These are phyloP conservation scores for Unio pictorum DNA, from an alignment of 2,888 invertebrate genomes.

Conservation along the genomic window DNA sequence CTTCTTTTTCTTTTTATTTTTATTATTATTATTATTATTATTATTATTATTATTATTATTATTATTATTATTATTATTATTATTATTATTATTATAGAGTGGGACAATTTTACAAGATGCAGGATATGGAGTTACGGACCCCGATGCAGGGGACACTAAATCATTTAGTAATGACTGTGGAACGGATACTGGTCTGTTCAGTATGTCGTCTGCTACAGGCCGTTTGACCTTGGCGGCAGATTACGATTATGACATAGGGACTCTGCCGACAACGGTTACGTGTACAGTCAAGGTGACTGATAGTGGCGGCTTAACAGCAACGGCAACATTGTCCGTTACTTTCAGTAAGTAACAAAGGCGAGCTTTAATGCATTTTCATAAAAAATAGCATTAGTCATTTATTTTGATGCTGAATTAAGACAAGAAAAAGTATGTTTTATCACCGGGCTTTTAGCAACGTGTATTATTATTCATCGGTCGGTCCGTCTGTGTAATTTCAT, in stretches of 20 bases:
- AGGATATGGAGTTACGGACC: conserved; percentile 15
- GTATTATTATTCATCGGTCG: too few relatives aligned
- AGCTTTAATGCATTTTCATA: too few relatives aligned
- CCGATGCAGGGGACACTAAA: conserved; percentile 17
- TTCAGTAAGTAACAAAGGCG: too few relatives aligned
- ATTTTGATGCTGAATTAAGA: too few relatives aligned
- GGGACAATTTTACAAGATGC: conserved; percentile 14
- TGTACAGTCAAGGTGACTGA: not conserved
- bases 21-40: too few relatives aligned
- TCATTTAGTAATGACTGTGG: conserved; percentile 26
- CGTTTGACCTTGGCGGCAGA: conserved; percentile 8
- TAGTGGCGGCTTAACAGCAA: not conserved
- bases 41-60: too few relatives aligned
- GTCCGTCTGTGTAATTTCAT: too few relatives aligned
- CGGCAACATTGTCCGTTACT: too few relatives aligned
- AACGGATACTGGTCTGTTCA: conserved; percentile 14
- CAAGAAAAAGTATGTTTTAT: too few relatives aligned
- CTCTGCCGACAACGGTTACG: not conserved
- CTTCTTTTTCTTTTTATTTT: too few relatives aligned
- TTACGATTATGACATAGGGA: not conserved
- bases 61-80: conserved; percentile 1
- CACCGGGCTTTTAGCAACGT: too few relatives aligned
- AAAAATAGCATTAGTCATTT: too few relatives aligned
- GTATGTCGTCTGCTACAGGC: conserved; percentile 16
- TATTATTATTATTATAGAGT: conserved; percentile 8